Evolutionary conservation across 2,113 vertebrate species (phyloP).

Genomic region (Puma concolor): DNA sequence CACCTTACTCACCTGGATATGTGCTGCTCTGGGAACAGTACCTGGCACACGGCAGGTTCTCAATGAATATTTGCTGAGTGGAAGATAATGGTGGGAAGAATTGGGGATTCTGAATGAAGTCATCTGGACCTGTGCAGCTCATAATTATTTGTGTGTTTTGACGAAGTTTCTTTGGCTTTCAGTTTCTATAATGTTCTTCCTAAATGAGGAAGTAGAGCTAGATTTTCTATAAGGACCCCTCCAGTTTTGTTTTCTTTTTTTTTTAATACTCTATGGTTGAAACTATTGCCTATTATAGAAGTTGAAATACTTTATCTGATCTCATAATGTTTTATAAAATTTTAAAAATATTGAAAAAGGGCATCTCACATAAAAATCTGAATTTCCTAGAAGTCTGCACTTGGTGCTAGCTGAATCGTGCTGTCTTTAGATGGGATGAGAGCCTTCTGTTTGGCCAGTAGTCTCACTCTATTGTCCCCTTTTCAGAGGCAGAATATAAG

Average conservation of each 20-base stretch:
- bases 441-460: not conserved
- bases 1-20: not conserved
- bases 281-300: not conserved
- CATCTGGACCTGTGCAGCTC: not conserved
- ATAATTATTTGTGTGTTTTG: not conserved
- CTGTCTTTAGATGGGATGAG: too few species aligned
- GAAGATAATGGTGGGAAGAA: not conserved
- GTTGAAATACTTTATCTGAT: not conserved
- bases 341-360: not conserved
- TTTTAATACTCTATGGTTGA: not conserved
- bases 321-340: not conserved
- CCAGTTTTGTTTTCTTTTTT: not conserved
- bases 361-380: not conserved
- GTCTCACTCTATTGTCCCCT: not conserved
- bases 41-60: not conserved
- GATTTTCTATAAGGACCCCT: not conserved
- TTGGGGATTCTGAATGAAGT: not conserved
- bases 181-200: conserved; percentile 14
- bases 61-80: not conserved
- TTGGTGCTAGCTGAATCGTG: not conserved
- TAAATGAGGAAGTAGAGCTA: not conserved
- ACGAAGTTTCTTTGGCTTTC: not conserved
- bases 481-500: not conserved
- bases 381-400: not conserved
- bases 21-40: not conserved